Conservation (phyloP, 2,888 invertebrate species). For the Hedychridium roseum region DNA sequence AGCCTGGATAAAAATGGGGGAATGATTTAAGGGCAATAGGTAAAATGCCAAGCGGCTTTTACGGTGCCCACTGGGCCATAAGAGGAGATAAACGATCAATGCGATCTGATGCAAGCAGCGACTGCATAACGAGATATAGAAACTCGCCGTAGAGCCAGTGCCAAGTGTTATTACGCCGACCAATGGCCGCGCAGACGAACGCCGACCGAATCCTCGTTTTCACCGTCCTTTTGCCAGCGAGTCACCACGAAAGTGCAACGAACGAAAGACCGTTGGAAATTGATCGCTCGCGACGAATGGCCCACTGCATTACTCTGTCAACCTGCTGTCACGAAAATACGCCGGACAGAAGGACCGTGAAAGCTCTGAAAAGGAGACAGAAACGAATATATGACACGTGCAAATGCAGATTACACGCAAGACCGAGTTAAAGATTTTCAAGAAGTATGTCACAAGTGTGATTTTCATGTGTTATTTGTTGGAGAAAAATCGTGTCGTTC, state of each 20-base stretch:
- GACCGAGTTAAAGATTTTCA: too few relatives aligned
- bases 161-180: conserved; percentile 21
- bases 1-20: too few relatives aligned
- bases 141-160: conserved; percentile 12
- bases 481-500: not conserved
- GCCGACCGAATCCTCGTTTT: conserved; percentile 1
- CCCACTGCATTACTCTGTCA: not conserved
- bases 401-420: too few relatives aligned
- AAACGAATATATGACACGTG: too few relatives aligned
- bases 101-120: conserved; percentile 21
- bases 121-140: conserved; percentile 20
- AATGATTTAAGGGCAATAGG: too few relatives aligned
- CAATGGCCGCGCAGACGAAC: conserved; percentile 5
- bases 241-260: conserved; percentile 5
- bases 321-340: too few relatives aligned
- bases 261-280: conserved; percentile 5
- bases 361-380: too few relatives aligned
- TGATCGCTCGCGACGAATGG: conserved; percentile 8
- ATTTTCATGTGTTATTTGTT: not conserved
- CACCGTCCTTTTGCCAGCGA: not conserved
- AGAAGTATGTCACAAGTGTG: not conserved
- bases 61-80: too few relatives aligned
- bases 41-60: too few relatives aligned
- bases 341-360: too few relatives aligned
- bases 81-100: conserved; percentile 6